Conservation (phyloP, 2,113 vertebrate species). For the Theropithecus gelada region DNA sequence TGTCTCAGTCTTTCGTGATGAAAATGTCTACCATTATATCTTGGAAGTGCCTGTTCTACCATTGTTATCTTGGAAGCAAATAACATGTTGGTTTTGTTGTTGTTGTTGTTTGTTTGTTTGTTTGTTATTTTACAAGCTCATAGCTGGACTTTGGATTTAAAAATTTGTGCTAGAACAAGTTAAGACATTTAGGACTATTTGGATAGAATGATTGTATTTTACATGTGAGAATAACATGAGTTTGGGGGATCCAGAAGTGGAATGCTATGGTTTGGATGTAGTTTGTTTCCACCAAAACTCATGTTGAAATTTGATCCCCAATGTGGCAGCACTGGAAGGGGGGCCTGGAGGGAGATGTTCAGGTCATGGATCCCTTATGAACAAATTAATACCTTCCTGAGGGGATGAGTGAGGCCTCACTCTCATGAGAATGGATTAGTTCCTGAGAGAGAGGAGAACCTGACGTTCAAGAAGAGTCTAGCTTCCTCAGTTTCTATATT, state of each 20-base stretch:
- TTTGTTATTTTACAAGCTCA: not conserved
- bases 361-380: not conserved
- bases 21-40: not conserved
- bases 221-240: not conserved
- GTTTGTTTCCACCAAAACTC: not conserved
- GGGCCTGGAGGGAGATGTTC: not conserved
- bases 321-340: not conserved
- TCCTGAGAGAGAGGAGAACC: not conserved
- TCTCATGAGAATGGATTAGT: not conserved
- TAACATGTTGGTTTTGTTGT: too few species aligned
- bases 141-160: not conserved
- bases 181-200: not conserved
- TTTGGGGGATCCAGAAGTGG: not conserved
- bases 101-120: not conserved
- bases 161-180: not conserved
- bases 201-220: not conserved
- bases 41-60: not conserved
- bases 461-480: not conserved
- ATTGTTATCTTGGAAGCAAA: too few species aligned
- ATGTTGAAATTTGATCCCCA: not conserved
- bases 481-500: not conserved
- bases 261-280: not conserved
- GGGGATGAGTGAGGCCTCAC: not conserved
- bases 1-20: not conserved
- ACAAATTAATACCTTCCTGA: not conserved